These are phyloP conservation scores for Cavia porcellus DNA, from an alignment of 2,113 vertebrate genomes.

Conservation along the genomic window DNA sequence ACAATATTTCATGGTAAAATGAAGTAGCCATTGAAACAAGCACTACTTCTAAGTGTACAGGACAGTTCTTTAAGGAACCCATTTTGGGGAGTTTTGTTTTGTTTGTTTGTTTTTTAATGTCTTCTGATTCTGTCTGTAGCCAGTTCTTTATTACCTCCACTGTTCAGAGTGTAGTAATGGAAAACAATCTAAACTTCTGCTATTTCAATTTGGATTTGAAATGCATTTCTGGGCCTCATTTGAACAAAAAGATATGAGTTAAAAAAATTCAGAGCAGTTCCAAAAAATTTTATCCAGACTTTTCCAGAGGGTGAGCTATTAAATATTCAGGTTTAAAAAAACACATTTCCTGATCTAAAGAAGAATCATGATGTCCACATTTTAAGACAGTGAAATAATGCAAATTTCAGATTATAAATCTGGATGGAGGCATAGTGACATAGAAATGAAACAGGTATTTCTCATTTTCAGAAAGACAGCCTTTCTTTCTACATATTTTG, in stretches of 20 bases:
- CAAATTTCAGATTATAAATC: constrained; percentile 3
- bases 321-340: not conserved
- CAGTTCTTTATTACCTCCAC: constrained; percentile 11
- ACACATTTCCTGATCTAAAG: not conserved
- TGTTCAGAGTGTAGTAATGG: constrained; percentile 47
- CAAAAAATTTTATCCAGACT: not conserved
- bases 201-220: not conserved
- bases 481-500: not conserved
- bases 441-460: not conserved
- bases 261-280: not conserved
- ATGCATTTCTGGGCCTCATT: constrained; percentile 27
- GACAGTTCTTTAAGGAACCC: not conserved
- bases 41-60: not conserved
- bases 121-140: constrained; percentile 34
- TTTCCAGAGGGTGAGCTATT: not conserved
- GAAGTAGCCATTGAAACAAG: constrained; percentile 34
- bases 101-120: not conserved
- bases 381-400: not conserved
- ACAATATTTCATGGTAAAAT: constrained; percentile 1
- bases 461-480: not conserved
- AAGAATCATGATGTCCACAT: not conserved
- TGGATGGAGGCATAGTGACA: not conserved
- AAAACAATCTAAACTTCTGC: constrained; percentile 10
- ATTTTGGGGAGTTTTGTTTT: not conserved
- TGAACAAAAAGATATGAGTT: not conserved